Evolutionary conservation across 2,797 vertebrate species (phyloP).

Genomic region (Hafferia zeledoni): DNA sequence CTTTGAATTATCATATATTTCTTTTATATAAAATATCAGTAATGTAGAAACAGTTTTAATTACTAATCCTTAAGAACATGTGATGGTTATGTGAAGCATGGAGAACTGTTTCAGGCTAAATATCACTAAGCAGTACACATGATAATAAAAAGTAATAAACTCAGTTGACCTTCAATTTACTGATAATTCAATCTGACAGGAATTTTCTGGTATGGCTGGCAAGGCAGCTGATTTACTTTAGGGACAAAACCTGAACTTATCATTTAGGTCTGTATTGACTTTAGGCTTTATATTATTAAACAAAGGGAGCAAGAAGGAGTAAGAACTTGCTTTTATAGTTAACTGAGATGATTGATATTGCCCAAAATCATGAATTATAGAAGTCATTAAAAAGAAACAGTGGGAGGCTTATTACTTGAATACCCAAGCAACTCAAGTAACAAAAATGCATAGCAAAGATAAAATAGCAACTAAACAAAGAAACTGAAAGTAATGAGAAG

Average conservation of each 20-base stretch:
- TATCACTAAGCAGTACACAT: background rate
- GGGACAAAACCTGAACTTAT: background rate
- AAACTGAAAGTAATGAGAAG: background rate
- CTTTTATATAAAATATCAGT: background rate
- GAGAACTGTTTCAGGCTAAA: background rate
- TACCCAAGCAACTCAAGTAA: background rate
- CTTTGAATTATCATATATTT: background rate
- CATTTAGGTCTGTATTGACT: background rate
- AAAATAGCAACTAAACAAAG: constrained; percentile 9
- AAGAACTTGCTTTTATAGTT: constrained; percentile 21
- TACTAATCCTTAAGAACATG: background rate
- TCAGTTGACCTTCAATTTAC: background rate
- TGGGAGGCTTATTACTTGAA: constrained; percentile 22
- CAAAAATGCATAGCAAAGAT: constrained; percentile 3
- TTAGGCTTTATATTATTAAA: background rate
- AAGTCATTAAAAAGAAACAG: background rate
- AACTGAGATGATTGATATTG: background rate
- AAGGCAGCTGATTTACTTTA: background rate
- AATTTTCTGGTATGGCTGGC: background rate
- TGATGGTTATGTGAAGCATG: background rate
- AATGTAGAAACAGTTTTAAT: background rate
- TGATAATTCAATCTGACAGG: background rate
- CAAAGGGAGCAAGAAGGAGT: background rate
- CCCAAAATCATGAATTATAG: background rate
- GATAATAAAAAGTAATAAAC: background rate